phyloP scores from a whole-genome alignment of 2,888 invertebrate species.

The Lochmaea crataegi region DNA sequence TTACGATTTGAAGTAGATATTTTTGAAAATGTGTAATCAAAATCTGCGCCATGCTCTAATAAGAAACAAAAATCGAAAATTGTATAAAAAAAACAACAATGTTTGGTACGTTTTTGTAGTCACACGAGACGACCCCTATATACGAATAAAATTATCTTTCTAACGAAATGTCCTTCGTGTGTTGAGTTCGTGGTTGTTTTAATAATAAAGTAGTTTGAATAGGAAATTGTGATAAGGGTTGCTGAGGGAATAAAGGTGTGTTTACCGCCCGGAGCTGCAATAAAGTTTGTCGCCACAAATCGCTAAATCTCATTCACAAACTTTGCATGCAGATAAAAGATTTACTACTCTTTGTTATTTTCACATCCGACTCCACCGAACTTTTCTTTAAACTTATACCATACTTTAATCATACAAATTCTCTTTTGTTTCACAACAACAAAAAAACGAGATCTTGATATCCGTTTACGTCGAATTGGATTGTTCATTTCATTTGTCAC shows the following conservation, averaged over 20 bases:
- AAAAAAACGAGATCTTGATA: neutral
- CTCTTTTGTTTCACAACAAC: constrained; percentile 4
- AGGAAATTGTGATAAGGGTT: constrained; percentile 34
- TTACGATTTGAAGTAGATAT: neutral
- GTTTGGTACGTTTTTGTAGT: neutral
- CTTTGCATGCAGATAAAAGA: constrained; percentile 32
- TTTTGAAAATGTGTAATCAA: neutral
- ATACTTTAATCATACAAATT: constrained; percentile 4
- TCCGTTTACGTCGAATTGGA: too few species aligned
- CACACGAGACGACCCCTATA: neutral
- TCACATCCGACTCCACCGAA: constrained; percentile 1
- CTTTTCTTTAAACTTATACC: neutral
- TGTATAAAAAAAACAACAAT: too few species aligned
- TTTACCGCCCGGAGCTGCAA: constrained; percentile 27
- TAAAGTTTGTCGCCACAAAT: constrained; percentile 29
- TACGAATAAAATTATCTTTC: constrained; percentile 15
- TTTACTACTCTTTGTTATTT: constrained; percentile 17
- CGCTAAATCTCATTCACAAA: constrained; percentile 32
- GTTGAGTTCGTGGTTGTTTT: constrained; percentile 26
- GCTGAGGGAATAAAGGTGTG: constrained; percentile 22
- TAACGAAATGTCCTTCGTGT: constrained; percentile 8
- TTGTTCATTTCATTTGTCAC: too few species aligned
- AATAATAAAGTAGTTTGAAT: constrained; percentile 31
- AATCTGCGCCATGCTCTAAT: neutral
- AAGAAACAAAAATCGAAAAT: too few species aligned